Conservation (phyloP, 2,888 invertebrate genomes). For the Serrognathus titanus region DNA sequence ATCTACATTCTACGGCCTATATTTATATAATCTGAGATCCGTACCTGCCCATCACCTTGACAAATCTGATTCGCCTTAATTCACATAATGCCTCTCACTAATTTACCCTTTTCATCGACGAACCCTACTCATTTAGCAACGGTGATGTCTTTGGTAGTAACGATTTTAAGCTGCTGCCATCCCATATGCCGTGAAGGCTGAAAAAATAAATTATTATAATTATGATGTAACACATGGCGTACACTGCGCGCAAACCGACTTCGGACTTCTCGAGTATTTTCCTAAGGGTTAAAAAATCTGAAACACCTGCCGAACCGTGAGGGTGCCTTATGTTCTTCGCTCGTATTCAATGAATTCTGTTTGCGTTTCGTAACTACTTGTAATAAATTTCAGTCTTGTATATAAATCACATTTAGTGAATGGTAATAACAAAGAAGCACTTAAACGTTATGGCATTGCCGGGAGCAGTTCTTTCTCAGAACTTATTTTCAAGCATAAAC, state of each 20-base stretch:
- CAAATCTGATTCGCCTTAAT: constrained; percentile 7
- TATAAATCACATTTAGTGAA: constrained; percentile 1
- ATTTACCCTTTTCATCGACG: constrained; percentile 6
- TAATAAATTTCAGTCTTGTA: too few species aligned
- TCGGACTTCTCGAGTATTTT: neutral
- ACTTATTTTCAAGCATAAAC: neutral
- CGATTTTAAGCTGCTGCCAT: neutral
- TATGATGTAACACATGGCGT: constrained; percentile 47
- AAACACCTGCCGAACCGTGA: constrained; percentile 4
- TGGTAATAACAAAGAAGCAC: constrained; percentile 1
- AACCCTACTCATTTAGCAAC: constrained; percentile 5
- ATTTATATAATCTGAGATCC: constrained; percentile 23
- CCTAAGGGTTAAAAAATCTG: neutral
- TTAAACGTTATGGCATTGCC: constrained; percentile 1
- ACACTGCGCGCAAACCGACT: constrained; percentile 22
- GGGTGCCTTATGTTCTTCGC: constrained; percentile 7
- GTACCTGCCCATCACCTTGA: constrained; percentile 32
- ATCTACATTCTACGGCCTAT: constrained; percentile 31
- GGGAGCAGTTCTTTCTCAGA: neutral
- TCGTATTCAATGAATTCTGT: too few species aligned
- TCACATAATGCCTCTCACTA: constrained; percentile 3
- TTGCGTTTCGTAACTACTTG: too few species aligned
- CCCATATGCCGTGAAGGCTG: constrained; percentile 3
- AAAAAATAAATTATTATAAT: constrained; percentile 42
- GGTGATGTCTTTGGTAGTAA: neutral